A percentile compares a stretch with the other conserved stretches of the same genome.
Conservation (phyloP, 2,797 vertebrate genomes). For the Ctenopoma kingsleyae region DNA sequence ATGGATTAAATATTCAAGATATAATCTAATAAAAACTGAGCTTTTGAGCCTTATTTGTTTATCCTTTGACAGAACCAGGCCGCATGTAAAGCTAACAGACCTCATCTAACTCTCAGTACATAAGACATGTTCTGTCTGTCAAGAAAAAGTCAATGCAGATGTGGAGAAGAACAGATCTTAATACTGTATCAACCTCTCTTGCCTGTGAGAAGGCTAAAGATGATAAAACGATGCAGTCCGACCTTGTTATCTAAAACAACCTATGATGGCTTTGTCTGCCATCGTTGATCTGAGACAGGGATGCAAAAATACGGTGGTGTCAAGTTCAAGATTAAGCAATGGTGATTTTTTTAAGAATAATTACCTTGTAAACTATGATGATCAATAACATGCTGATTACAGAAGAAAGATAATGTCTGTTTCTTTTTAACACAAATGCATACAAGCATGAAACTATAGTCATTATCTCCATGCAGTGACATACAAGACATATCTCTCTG, state of each 20-base stretch:
- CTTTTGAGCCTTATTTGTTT: no score
- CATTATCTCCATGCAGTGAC: conserved; percentile 23
- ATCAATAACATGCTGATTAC: conserved; percentile 28
- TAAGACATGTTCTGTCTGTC: neutral
- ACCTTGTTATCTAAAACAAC: neutral
- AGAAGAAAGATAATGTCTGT: neutral
- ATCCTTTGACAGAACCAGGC: neutral
- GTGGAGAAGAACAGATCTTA: neutral
- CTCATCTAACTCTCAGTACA: no score
- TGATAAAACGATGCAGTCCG: neutral
- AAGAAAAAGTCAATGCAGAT: neutral
- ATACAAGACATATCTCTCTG: neutral
- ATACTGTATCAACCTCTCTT: neutral
- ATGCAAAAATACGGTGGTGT: neutral
- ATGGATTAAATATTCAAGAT: no score
- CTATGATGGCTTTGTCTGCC: neutral
- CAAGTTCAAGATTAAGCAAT: neutral
- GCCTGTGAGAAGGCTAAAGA: neutral
- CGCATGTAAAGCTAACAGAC: neutral
- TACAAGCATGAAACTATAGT: conserved; percentile 17
- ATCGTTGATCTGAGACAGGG: neutral
- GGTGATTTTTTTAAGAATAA: conserved; percentile 2
- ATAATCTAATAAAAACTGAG: no score
- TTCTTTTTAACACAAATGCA: conserved; percentile 9
- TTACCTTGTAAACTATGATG: conserved; percentile 1